phyloP scores from a whole-genome alignment of 2,113 vertebrate species.

The Elaphurus davidianus region DNA sequence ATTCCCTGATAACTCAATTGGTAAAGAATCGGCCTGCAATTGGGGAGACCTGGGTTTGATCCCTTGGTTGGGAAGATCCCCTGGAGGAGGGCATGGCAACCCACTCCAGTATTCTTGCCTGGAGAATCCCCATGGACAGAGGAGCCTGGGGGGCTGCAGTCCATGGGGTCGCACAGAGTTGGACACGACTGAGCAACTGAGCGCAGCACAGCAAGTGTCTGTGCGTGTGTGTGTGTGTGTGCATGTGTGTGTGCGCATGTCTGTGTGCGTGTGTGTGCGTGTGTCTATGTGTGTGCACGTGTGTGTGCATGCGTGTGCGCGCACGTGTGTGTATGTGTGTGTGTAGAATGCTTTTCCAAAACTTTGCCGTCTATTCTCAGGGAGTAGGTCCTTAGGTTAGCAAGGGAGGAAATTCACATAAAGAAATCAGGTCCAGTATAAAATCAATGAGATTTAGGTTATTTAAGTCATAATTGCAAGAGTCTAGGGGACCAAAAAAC shows the following conservation, averaged over 20 bases:
- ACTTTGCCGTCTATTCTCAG: slow-evolving; percentile 23
- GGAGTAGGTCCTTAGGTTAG: neutral
- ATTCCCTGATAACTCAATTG: neutral
- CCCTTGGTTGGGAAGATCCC: neutral
- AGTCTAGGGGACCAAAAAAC: neutral
- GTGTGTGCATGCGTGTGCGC: no score
- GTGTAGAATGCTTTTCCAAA: slow-evolving; percentile 7
- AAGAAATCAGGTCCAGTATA: neutral
- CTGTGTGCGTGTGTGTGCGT: neutral
- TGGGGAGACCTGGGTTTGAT: neutral
- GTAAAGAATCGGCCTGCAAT: neutral
- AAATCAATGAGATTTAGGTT: neutral
- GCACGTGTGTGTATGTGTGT: neutral
- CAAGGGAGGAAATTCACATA: neutral
- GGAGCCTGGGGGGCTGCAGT: neutral
- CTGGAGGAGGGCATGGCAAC: neutral
- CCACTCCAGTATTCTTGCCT: neutral
- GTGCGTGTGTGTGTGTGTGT: neutral
- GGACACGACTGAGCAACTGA: neutral
- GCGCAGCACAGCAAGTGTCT: neutral
- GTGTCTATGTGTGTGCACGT: no score
- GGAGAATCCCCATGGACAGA: neutral
- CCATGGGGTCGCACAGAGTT: neutral
- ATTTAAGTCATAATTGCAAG: neutral
- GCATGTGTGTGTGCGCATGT: no score